Base-by-base conservation (phyloP, 2,888 invertebrate genomes). In the Cryptocephalus moraei region DNA sequence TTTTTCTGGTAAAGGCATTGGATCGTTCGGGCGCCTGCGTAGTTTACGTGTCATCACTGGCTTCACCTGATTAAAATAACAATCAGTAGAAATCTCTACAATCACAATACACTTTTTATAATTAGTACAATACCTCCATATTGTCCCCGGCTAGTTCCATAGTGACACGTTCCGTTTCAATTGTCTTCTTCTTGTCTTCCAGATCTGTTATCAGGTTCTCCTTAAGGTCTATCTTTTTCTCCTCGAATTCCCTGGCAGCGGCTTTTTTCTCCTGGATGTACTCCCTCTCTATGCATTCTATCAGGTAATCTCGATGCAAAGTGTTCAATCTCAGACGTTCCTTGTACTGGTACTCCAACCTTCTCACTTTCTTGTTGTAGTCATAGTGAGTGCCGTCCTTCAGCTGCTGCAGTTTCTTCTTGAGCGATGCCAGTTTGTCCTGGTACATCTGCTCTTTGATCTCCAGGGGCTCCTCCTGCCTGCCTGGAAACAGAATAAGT, bases 41-140 rank as follows among this genome's bases (percentile, higher is more conserved):
- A 96, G 73, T 69, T 95, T 96, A 31, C 96, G 78, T 32, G 95
- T 96, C 75, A 93, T 88, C n/a, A 90, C 89, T 9, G 95, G 92
- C 65, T 95, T 95, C n/a, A 89, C 86, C 59, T 59, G 6, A 36
- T 4, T 2, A 36, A 36, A 36, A 36, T 2, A 36, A 36, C 2
- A 36, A 36, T 36, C 4, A 6, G 12, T 36, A 36, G 12, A 36
- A 11, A 11, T 36, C 6, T 11, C 36, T 36, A 12, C 12, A 36
- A 36, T 4, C 6, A 4, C 36, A 22, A 22, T 22, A 22, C 22
- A 6, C 3, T 22, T 22, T 22, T 22, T 22, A 6, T 22, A 4
- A 22, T 6, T 6, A 44, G 32, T 9, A 22, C 12, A 32, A 44
- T 49, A 59, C 59, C 53, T 62, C 61, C 59, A 62, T 60, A 9